These are phyloP conservation scores for Neodiprion lecontei DNA, from an alignment of 1,140 invertebrate species.

Conservation along the genomic window DNA sequence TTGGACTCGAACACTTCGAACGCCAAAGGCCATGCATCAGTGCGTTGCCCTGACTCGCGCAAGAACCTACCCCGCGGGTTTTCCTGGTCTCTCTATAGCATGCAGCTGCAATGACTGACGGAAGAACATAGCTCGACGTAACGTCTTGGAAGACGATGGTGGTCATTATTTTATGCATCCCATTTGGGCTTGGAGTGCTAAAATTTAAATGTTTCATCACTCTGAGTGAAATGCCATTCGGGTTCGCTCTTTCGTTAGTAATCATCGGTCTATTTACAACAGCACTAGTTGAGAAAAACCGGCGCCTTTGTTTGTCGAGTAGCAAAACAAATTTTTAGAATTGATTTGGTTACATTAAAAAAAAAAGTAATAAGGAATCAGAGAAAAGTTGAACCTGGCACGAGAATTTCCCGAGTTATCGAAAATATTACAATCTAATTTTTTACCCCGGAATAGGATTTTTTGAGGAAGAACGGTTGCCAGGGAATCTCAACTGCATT, in stretches of 20 bases:
- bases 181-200: no score
- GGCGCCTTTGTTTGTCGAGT: no score
- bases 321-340: no score
- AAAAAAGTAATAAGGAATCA: no score
- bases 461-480: constrained; percentile 28
- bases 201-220: no score
- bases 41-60: background rate
- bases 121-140: background rate
- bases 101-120: background rate
- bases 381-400: background rate
- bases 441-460: no score
- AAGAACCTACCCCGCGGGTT: constrained; percentile 6
- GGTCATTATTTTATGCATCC: no score
- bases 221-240: no score
- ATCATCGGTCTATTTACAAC: no score
- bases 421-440: constrained; percentile 43
- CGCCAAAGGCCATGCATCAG: constrained; percentile 4
- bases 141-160: background rate
- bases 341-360: no score
- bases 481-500: constrained; percentile 37
- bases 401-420: constrained; percentile 38
- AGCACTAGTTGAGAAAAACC: no score
- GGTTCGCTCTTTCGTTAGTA: no score
- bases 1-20: background rate
- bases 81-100: background rate